phyloP scores from a whole-genome alignment of 1,140 invertebrate species.

The Hyles euphorbiae region DNA sequence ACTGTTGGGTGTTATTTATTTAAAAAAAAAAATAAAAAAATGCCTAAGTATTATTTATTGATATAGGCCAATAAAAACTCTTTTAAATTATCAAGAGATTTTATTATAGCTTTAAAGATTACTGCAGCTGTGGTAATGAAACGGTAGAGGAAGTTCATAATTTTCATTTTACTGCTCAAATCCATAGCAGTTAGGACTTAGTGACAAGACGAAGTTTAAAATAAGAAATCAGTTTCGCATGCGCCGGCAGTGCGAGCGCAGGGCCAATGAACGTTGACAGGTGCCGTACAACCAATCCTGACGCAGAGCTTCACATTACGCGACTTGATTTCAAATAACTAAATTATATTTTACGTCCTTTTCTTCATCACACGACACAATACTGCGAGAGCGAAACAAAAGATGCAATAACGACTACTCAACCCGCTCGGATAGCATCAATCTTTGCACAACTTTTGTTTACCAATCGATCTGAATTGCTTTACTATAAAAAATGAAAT shows the following conservation, averaged over 20 bases:
- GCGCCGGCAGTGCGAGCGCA: constrained; percentile 41
- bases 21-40: too few species aligned
- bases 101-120: too few species aligned
- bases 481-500: not conserved
- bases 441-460: constrained; percentile 29
- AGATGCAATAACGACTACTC: constrained; percentile 14
- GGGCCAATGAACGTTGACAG: constrained; percentile 65
- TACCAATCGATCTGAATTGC: constrained; percentile 22
- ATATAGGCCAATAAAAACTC: too few species aligned
- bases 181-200: too few species aligned
- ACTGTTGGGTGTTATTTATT: too few species aligned
- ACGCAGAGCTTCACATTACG: constrained; percentile 39
- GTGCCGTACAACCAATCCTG: constrained; percentile 52
- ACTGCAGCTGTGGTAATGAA: too few species aligned
- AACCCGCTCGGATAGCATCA: constrained; percentile 12
- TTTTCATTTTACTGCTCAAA: too few species aligned
- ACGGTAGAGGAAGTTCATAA: too few species aligned
- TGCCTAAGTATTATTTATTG: too few species aligned
- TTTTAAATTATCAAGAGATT: too few species aligned
- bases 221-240: constrained; percentile 51
- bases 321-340: constrained; percentile 46
- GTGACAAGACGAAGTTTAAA: constrained; percentile 1
- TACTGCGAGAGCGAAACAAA: constrained; percentile 24
- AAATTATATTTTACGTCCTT: constrained; percentile 43
- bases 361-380: constrained; percentile 16